These are phyloP conservation scores for Pheosia tremula DNA, from an alignment of 2,888 invertebrate genomes.

Conservation along the genomic window DNA sequence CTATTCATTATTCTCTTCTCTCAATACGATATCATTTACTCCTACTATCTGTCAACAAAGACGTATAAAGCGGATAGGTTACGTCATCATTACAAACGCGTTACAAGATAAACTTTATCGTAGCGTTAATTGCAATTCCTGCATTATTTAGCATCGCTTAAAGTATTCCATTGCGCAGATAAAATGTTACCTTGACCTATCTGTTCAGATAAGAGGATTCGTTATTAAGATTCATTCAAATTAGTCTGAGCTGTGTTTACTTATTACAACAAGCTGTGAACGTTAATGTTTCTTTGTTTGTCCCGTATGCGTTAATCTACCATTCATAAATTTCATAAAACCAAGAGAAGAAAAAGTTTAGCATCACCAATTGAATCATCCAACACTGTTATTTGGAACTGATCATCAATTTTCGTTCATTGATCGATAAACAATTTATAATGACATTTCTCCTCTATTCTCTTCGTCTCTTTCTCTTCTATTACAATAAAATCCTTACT, in stretches of 20 bases:
- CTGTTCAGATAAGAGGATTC: not conserved
- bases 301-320: no score
- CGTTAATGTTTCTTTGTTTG: no score
- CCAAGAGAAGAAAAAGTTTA: no score
- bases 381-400: no score
- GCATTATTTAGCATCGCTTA: conserved; percentile 34
- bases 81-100: conserved; percentile 35
- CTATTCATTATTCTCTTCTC: conserved; percentile 6
- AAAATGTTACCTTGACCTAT: conserved; percentile 9
- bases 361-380: no score
- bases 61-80: conserved; percentile 22
- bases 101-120: conserved; percentile 39
- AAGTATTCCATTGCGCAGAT: conserved; percentile 31
- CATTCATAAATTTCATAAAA: no score
- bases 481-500: no score
- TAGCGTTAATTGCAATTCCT: conserved; percentile 26
- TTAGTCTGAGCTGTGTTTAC: not conserved
- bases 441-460: no score
- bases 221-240: not conserved
- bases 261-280: not conserved
- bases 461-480: no score
- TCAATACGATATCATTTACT: conserved; percentile 6
- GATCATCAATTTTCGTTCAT: no score
- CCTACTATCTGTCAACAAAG: conserved; percentile 31
- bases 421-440: no score